Conservation (phyloP, 2,888 invertebrate genomes). For the Acanthosepion pharaonis region DNA sequence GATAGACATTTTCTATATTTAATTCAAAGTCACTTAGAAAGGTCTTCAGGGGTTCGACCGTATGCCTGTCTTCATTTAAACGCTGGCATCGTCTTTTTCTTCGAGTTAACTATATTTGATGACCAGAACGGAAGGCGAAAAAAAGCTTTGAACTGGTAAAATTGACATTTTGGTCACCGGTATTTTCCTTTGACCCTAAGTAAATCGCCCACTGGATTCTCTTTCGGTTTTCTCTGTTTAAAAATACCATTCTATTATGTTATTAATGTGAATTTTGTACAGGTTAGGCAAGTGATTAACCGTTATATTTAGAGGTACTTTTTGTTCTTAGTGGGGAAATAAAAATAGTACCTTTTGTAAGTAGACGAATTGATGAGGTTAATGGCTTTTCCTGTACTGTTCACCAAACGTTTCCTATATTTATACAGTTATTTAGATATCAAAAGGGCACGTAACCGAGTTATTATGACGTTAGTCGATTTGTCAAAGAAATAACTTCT, state of each 20-base stretch:
- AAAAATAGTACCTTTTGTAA: too few species aligned
- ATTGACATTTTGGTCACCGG: neutral
- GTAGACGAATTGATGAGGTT: too few species aligned
- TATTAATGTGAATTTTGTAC: neutral
- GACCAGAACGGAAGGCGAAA: neutral
- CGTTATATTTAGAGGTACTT: too few species aligned
- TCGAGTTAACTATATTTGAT: conserved; percentile 21
- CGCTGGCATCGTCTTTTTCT: neutral
- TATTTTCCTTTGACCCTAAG: neutral
- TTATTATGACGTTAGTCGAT: too few species aligned
- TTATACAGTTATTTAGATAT: too few species aligned
- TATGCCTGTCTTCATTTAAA: neutral
- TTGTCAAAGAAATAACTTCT: too few species aligned
- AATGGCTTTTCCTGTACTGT: too few species aligned
- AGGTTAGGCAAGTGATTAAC: too few species aligned
- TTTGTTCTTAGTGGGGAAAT: too few species aligned
- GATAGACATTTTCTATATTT: conserved; percentile 8
- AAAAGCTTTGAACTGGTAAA: neutral
- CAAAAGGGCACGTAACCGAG: too few species aligned
- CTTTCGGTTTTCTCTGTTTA: neutral
- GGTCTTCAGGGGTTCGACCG: neutral
- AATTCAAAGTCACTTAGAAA: conserved; percentile 25
- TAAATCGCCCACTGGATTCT: neutral
- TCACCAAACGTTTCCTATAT: too few species aligned
- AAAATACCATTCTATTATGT: neutral